A percentile compares a stretch with the other conserved stretches of the same genome.
Evolutionary conservation across 2,888 invertebrate species (phyloP).

Genomic region (Caradrina clavipalpis): DNA sequence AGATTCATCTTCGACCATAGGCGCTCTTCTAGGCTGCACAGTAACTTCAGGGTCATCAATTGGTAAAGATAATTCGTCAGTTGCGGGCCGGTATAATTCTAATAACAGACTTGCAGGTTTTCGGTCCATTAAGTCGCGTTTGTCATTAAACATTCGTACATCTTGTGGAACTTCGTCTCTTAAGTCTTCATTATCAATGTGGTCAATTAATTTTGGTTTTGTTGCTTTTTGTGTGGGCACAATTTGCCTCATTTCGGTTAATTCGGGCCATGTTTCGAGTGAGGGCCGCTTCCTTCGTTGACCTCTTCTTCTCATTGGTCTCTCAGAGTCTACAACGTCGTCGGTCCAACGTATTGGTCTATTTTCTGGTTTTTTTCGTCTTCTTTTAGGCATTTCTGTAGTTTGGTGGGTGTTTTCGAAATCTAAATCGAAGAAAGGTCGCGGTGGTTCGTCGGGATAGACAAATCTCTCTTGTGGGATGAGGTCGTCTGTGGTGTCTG

Average conservation of each 20-base stretch:
- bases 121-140: slow-evolving; percentile 18
- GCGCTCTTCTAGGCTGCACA: slow-evolving; percentile 22
- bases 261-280: slow-evolving; percentile 70
- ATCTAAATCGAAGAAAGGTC: slow-evolving; percentile 70
- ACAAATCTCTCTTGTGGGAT: slow-evolving; percentile 70
- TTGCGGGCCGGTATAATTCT: slow-evolving; percentile 26
- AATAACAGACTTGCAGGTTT: slow-evolving; percentile 17
- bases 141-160: slow-evolving; percentile 40
- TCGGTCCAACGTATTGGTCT: slow-evolving; percentile 81
- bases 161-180: slow-evolving; percentile 27
- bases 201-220: slow-evolving; percentile 44
- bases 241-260: slow-evolving; percentile 74
- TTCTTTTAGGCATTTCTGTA: slow-evolving; percentile 75
- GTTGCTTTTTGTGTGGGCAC: slow-evolving; percentile 60
- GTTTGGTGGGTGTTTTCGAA: slow-evolving; percentile 65
- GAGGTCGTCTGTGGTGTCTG: slow-evolving; percentile 69
- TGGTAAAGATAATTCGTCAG: slow-evolving; percentile 8
- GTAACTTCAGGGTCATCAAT: slow-evolving; percentile 19
- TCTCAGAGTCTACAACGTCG: slow-evolving; percentile 76
- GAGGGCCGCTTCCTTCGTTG: slow-evolving; percentile 80
- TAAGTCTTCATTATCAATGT: slow-evolving; percentile 29
- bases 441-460: slow-evolving; percentile 70
- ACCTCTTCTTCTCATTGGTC: slow-evolving; percentile 79
- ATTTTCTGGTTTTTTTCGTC: slow-evolving; percentile 78
- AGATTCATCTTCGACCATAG: slow-evolving; percentile 73